These are phyloP conservation scores for Xerus inauris DNA, from an alignment of 2,113 vertebrate genomes.

Conservation along the genomic window DNA sequence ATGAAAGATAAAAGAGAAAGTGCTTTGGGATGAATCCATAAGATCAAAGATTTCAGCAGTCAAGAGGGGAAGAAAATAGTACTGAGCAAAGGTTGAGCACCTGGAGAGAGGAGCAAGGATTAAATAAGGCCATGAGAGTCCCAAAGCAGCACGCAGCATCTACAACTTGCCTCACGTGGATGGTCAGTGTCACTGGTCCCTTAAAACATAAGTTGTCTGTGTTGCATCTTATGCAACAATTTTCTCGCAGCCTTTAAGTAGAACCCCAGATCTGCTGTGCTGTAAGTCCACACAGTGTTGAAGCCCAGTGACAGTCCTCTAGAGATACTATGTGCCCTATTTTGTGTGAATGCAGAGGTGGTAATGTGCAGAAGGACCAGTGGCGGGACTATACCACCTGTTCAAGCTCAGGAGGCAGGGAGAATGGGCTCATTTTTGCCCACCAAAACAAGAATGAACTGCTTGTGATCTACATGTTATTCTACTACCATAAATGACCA, in stretches of 20 bases:
- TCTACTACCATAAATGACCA: not conserved
- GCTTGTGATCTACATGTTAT: not conserved
- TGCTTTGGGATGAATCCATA: not conserved
- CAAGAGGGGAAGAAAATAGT: not conserved
- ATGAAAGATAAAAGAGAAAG: not conserved
- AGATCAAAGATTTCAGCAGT: not conserved
- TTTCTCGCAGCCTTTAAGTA: not conserved
- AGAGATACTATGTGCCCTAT: not conserved
- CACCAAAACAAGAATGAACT: not conserved
- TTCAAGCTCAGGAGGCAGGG: not conserved
- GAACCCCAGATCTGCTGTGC: not conserved
- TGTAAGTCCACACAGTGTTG: not conserved
- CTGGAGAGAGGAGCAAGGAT: not conserved
- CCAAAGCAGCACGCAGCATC: not conserved
- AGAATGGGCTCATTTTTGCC: not conserved
- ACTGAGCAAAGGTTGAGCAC: not conserved
- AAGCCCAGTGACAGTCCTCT: not conserved
- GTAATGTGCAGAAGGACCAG: not conserved
- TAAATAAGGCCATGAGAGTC: not conserved
- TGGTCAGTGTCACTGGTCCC: too few relatives aligned
- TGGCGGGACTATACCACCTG: not conserved
- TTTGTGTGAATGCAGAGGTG: accelerated
- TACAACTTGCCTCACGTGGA: not conserved
- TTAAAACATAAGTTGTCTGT: not conserved
- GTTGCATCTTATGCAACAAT: not conserved